Percentiles rank a stretch among this genome's conserved stretches.
Evolutionary conservation across 2,113 vertebrate species (phyloP).

Genomic region (Macquaria australasica): DNA sequence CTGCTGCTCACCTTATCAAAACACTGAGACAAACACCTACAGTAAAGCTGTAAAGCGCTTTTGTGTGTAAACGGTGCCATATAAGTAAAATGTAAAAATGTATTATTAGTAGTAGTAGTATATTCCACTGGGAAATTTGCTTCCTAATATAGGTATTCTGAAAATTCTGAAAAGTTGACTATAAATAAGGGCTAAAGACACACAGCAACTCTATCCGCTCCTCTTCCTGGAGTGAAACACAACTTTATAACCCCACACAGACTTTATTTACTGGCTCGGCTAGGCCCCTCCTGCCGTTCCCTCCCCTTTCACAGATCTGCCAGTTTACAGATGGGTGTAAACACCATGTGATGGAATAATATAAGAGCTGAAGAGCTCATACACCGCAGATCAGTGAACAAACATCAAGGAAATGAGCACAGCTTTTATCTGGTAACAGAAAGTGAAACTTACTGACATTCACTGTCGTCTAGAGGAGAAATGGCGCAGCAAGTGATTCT

Average conservation of each 20-base stretch:
- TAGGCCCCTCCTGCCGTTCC: too few species aligned
- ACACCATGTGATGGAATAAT: not conserved
- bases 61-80: too few species aligned
- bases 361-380: fast-evolving
- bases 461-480: not conserved
- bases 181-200: not conserved
- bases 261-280: too few species aligned
- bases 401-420: not conserved
- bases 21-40: too few species aligned
- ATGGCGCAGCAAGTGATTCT: conserved; percentile 20
- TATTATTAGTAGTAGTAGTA: not conserved
- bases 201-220: not conserved
- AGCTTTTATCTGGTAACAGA: not conserved
- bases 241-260: too few species aligned
- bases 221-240: not conserved
- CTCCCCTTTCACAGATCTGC: not conserved
- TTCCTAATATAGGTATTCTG: not conserved
- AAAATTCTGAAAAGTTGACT: not conserved
- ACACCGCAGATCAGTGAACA: not conserved
- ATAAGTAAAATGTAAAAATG: too few species aligned
- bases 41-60: too few species aligned
- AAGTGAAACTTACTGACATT: conserved; percentile 14
- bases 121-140: too few species aligned
- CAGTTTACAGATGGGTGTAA: not conserved
- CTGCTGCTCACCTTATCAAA: too few species aligned